These are phyloP conservation scores for Blastomussa wellsi DNA, from an alignment of 92 coral and sea anemone species.

Conservation along the genomic window DNA sequence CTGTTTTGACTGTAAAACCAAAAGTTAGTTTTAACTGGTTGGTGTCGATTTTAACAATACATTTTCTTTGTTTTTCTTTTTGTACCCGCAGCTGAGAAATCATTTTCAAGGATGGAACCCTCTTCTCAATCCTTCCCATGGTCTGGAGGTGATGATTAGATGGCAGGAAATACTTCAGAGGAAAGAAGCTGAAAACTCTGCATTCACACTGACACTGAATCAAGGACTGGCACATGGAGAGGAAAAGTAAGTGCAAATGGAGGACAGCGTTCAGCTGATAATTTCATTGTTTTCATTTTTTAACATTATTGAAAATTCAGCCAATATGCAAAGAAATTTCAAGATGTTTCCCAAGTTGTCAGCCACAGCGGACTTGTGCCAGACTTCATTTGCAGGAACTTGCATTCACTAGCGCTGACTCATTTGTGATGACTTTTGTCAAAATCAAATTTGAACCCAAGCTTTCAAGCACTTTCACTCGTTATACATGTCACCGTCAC, in stretches of 20 bases:
- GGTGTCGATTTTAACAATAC: background rate
- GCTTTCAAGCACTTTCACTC: too few species aligned
- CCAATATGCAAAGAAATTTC: too few species aligned
- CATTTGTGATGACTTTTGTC: too few species aligned
- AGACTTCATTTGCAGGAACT: too few species aligned
- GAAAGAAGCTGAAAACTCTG: constrained; percentile 62
- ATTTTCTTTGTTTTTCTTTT: background rate
- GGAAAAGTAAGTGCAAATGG: background rate
- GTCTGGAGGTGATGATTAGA: constrained; percentile 76
- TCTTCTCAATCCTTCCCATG: constrained; percentile 72
- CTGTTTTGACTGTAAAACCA: too few species aligned
- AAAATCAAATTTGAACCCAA: too few species aligned
- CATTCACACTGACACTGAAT: constrained; percentile 42
- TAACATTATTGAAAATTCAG: too few species aligned
- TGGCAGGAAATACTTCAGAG: constrained; percentile 90
- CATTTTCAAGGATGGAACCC: constrained; percentile 87
- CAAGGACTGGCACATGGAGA: constrained; percentile 70
- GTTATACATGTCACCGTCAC: too few species aligned
- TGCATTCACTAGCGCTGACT: too few species aligned
- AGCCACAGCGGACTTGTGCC: too few species aligned
- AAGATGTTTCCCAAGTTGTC: too few species aligned
- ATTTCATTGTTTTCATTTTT: background rate
- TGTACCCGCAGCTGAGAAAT: constrained; percentile 62
- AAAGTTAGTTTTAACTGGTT: too few species aligned
- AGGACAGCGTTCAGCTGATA: background rate